Percentiles rank a stretch among this genome's conserved stretches.
Conservation (phyloP, 2,797 vertebrate species). For the Parotocinclus haroldoi region DNA sequence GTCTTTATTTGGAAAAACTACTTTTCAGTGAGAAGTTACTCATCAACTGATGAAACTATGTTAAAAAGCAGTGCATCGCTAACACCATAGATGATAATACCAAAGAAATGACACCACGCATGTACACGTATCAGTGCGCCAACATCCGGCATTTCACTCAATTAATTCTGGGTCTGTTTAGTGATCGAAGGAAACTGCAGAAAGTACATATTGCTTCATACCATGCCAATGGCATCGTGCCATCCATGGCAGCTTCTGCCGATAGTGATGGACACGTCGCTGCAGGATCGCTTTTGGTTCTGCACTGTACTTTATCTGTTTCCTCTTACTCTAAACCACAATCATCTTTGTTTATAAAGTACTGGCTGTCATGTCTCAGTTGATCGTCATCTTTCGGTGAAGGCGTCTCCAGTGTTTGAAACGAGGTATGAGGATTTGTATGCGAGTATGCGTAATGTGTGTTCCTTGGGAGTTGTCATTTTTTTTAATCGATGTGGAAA, state of each 20-base stretch:
- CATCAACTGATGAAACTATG: no score
- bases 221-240: slow-evolving; percentile 28
- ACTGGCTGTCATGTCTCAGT: slow-evolving; percentile 42
- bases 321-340: slow-evolving; percentile 11
- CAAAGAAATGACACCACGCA: no score
- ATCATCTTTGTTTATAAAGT: slow-evolving; percentile 39
- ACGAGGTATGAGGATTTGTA: slow-evolving; percentile 35
- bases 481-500: slow-evolving; percentile 82
- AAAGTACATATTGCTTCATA: slow-evolving; percentile 14
- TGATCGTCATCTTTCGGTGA: slow-evolving; percentile 30
- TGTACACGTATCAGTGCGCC: no score
- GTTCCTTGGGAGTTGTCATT: slow-evolving; percentile 54
- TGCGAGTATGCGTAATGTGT: slow-evolving; percentile 48
- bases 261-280: slow-evolving; percentile 41
- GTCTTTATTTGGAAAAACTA: no score
- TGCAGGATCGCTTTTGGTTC: slow-evolving; percentile 19
- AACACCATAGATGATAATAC: no score
- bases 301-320: slow-evolving; percentile 5
- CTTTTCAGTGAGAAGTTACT: no score
- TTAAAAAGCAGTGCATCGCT: no score
- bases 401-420: slow-evolving; percentile 27
- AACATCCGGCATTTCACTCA: no score
- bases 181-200: no score
- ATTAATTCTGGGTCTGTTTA: no score
- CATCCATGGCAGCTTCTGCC: slow-evolving; percentile 37